A percentile compares a stretch with the other conserved stretches of the same genome.
phyloP scores from a whole-genome alignment of 1,140 invertebrate species.

The Heterodera carotae region DNA sequence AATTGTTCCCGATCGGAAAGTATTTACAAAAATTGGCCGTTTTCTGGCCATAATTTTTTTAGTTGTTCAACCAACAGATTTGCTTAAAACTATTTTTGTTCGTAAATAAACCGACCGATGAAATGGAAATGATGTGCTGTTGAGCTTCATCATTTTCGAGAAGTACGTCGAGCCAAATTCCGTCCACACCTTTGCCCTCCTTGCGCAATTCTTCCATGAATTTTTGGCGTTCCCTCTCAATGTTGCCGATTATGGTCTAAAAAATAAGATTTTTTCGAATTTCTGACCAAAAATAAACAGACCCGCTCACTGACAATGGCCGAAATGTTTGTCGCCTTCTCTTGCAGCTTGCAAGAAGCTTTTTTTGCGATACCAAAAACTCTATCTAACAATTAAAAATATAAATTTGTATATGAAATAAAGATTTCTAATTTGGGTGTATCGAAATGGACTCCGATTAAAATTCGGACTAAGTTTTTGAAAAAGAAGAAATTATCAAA shows the following conservation, averaged over 20 bases:
- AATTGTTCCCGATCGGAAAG: not conserved
- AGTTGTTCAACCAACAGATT: no score
- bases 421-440: not conserved
- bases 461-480: no score
- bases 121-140: conserved; percentile 56
- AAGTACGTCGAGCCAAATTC: conserved; percentile 49
- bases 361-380: conserved; percentile 31
- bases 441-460: no score
- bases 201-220: conserved; percentile 44
- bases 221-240: conserved; percentile 49
- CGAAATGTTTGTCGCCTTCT: conserved; percentile 36
- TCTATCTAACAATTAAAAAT: conserved; percentile 23
- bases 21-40: not conserved
- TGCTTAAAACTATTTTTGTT: no score
- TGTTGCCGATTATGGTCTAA: conserved; percentile 47
- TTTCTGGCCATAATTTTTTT: no score
- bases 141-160: conserved; percentile 48
- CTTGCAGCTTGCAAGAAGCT: conserved; percentile 28
- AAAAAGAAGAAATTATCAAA: no score
- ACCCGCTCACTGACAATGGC: conserved; percentile 32
- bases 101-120: conserved; percentile 28
- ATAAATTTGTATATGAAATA: not conserved
- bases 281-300: not conserved
- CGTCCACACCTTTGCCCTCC: conserved; percentile 24
- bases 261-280: conserved; percentile 30